Evolutionary conservation across 2,888 invertebrate genomes (phyloP).

Genomic region (Erebia ligea): DNA sequence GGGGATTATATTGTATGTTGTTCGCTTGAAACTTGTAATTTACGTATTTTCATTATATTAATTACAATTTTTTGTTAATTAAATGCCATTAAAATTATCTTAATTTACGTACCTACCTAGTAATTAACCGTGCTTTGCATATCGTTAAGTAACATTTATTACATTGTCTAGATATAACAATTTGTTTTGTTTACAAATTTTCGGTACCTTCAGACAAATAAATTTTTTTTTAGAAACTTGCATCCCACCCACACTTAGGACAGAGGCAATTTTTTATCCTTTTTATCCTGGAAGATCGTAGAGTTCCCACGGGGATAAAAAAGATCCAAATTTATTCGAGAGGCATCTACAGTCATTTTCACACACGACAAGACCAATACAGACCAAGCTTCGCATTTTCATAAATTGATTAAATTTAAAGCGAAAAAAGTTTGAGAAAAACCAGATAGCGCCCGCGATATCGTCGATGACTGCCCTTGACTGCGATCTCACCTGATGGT

Average conservation of each 20-base stretch:
- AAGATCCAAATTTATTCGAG: too few relatives aligned
- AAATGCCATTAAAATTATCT: neutral
- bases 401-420: neutral
- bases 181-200: neutral
- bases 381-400: too few relatives aligned
- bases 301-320: too few relatives aligned
- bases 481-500: too few relatives aligned
- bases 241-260: too few relatives aligned
- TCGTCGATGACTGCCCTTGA: too few relatives aligned
- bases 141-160: neutral
- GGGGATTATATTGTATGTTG: neutral
- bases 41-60: neutral
- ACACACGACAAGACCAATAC: too few relatives aligned
- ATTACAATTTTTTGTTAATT: neutral
- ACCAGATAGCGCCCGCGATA: too few relatives aligned
- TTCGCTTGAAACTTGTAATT: neutral
- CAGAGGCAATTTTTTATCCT: too few relatives aligned
- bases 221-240: neutral
- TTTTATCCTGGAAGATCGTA: too few relatives aligned
- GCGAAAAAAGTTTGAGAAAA: neutral
- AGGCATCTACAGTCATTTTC: too few relatives aligned
- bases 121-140: conserved; percentile 1
- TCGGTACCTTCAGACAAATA: neutral
- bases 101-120: neutral
- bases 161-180: neutral